These are phyloP conservation scores for Sphaerodactylus townsendi DNA, from an alignment of 2,113 vertebrate genomes.

Conservation along the genomic window DNA sequence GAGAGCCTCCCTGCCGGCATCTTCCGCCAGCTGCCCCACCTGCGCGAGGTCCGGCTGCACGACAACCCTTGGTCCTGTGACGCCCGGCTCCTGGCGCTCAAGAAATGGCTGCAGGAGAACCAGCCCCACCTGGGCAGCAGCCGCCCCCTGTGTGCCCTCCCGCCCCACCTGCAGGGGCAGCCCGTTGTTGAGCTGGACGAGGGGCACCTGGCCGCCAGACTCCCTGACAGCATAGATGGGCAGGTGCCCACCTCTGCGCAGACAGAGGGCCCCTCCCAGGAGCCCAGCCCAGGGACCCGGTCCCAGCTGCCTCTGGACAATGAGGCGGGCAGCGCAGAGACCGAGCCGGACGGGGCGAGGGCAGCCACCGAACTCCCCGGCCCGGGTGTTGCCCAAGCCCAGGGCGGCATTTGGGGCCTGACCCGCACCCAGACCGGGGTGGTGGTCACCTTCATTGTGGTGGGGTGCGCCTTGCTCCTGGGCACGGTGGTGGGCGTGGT, in stretches of 20 bases:
- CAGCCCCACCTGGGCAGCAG: conserved; percentile 69
- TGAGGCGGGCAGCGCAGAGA: conserved; percentile 13
- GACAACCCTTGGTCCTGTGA: conserved; percentile 94
- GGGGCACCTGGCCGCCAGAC: not conserved
- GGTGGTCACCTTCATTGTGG: conserved; percentile 71
- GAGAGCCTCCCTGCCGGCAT: conserved; percentile 76
- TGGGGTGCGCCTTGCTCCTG: conserved; percentile 70
- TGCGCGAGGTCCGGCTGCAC: conserved; percentile 78
- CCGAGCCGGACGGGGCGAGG: not conserved
- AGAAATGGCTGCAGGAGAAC: conserved; percentile 80
- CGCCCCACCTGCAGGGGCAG: conserved; percentile 63
- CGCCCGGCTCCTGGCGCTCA: conserved; percentile 79
- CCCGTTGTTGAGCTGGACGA: conserved; percentile 64
- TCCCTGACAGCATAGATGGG: not conserved
- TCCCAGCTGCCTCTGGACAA: not conserved
- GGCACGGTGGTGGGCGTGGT: conserved; percentile 65
- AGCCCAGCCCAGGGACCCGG: rapidly evolving
- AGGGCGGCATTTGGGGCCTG: conserved; percentile 51
- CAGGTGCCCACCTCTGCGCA: not conserved
- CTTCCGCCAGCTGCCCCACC: conserved; percentile 74
- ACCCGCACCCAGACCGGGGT: conserved; percentile 66
- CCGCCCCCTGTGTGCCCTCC: conserved; percentile 76
- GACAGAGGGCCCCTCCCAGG: not conserved
- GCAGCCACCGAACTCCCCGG: conserved; percentile 1
- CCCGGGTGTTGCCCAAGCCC: not conserved